Percentiles rank a stretch among this genome's conserved stretches.
Evolutionary conservation across 2,888 invertebrate genomes (phyloP).

Genomic region (Oegoconia quadripuncta): DNA sequence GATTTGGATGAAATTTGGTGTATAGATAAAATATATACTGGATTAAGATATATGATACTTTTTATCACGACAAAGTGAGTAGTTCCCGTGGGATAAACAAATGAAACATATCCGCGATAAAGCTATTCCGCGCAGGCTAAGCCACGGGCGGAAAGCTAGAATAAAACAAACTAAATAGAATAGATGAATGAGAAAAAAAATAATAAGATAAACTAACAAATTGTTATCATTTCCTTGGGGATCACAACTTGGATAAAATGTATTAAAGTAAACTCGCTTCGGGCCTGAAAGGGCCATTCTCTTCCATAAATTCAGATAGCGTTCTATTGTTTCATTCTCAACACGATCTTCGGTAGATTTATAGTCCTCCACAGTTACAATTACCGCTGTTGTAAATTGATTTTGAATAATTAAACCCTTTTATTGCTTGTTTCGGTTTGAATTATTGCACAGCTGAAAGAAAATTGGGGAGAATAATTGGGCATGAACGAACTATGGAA

Average conservation of each 20-base stretch:
- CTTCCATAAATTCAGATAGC: conserved; percentile 34
- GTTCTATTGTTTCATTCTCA: conserved; percentile 49
- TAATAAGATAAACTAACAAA: neutral
- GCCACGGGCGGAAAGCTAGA: too few relatives aligned
- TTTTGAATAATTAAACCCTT: conserved; percentile 56
- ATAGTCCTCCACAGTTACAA: conserved; percentile 46
- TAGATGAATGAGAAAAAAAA: neutral
- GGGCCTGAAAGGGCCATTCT: conserved; percentile 18
- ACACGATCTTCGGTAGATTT: conserved; percentile 42
- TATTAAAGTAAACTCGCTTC: conserved; percentile 12
- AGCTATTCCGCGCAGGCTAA: too few relatives aligned
- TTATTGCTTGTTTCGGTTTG: conserved; percentile 34
- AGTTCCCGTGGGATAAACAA: too few relatives aligned
- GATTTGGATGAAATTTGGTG: too few relatives aligned
- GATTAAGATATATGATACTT: too few relatives aligned
- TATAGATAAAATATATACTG: too few relatives aligned
- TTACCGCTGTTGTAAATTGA: conserved; percentile 47
- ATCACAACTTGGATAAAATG: conserved; percentile 1
- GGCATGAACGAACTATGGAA: too few relatives aligned
- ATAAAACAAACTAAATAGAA: too few relatives aligned
- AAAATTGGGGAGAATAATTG: neutral
- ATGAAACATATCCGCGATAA: too few relatives aligned
- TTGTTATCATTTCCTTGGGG: neutral
- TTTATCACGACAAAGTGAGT: too few relatives aligned
- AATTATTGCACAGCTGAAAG: conserved; percentile 7